Evolutionary conservation across 2,888 invertebrate genomes (phyloP), one percentile per base, ranked within the genome.

Genomic region (Therioaphis trifolii): DNA sequence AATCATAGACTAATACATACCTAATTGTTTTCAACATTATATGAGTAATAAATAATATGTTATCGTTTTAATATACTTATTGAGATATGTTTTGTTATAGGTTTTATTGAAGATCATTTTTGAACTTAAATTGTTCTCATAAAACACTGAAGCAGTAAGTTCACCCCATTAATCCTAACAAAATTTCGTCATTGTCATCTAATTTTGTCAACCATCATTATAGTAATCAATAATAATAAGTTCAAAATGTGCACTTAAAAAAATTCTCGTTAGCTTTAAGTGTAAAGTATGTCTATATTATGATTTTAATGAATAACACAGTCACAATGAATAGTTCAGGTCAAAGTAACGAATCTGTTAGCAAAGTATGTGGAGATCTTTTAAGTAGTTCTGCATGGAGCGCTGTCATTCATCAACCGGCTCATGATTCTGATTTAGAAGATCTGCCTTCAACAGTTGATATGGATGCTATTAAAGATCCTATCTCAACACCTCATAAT

Each of bases 381-480:
- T 85, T 88, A 61, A 87, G 87, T 40, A 87, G 87, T 84, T 87
- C 88, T 82, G 88, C 88, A 27, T 88, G 88, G 88, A 88, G 87
- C 86, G 88, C 88, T 18, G 87, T 89, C 43, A 88, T 88, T 61
- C 88, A 88, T 85, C 87, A 86, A 58, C 88, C 88, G 29, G 88
- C 88, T 29, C 88, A 90, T 85, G 92, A 92, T 88, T 91, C 91
- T 18, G 92, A 92, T 88, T 91, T 91, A 69, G 91, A 92, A 85
- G 91, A 91, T 86, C 89, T 92, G 86, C 92, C 92, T 18, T 92
- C 92, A 43, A 92, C 92, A 40, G 92, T 92, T 85, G 92, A 92
- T 87, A 92, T 92, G 89, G 91, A 92, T 87, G 92, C 92, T 84
- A 91, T 92, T 87, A 92, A 91, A 88, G 90, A 85, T 80, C 79